These are phyloP conservation scores for Lathronympha strigana DNA, from an alignment of 2,888 invertebrate species.

Conservation along the genomic window DNA sequence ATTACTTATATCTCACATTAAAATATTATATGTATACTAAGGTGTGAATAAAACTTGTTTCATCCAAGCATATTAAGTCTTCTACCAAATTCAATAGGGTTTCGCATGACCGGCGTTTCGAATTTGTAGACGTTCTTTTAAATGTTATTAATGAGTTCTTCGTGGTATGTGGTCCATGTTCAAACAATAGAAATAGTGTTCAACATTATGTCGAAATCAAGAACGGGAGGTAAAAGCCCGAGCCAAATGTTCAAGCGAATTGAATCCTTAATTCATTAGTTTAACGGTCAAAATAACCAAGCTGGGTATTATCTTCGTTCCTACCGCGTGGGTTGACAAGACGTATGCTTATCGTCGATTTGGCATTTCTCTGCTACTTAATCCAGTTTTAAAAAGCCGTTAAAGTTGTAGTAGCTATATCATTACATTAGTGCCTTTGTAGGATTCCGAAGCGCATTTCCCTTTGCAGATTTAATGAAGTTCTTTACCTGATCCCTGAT, in stretches of 20 bases:
- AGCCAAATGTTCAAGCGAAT: constrained; percentile 26
- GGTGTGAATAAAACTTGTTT: constrained; percentile 24
- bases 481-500: constrained; percentile 4
- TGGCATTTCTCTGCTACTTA: constrained; percentile 81
- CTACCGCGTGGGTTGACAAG: constrained; percentile 76
- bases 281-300: constrained; percentile 54
- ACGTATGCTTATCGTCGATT: constrained; percentile 79
- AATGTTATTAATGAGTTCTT: constrained; percentile 40
- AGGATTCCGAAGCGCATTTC: constrained; percentile 48
- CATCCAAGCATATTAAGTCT: constrained; percentile 17
- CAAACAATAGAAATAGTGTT: constrained; percentile 52
- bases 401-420: constrained; percentile 76
- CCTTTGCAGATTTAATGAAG: constrained; percentile 6
- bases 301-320: constrained; percentile 39
- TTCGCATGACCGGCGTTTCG: constrained; percentile 30
- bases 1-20: constrained; percentile 24
- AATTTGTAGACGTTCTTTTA: constrained; percentile 38
- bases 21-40: constrained; percentile 17
- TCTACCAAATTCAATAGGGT: constrained; percentile 21
- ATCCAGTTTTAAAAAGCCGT: constrained; percentile 79
- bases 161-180: constrained; percentile 42
- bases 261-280: constrained; percentile 48
- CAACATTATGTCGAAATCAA: constrained; percentile 49
- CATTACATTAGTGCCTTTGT: constrained; percentile 61
- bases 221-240: constrained; percentile 46